A percentile compares a stretch with the other conserved stretches of the same genome.
These are phyloP conservation scores for Sus scrofa DNA, from an alignment of 2,113 vertebrate species.

Conservation along the genomic window T2T-Sscrofa CM000820.6:10256501-10257000, in stretches of 20 bases:
- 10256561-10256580: neutral
- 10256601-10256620: conserved; percentile 12
- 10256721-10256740: conserved; percentile 2
- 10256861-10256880: conserved; percentile 42
- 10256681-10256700: neutral
- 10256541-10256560: conserved; percentile 20
- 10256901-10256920: neutral
- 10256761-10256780: neutral
- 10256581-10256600: neutral
- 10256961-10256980: neutral
- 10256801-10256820: neutral
- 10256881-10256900: neutral
- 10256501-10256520: neutral
- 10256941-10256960: neutral
- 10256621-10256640: conserved; percentile 23
- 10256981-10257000: neutral
- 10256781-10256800: conserved; percentile 6
- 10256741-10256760: neutral
- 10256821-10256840: neutral
- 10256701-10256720: conserved; percentile 36
- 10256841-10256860: neutral
- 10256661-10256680: conserved; percentile 32
- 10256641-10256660: neutral
- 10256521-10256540: neutral
- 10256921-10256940: neutral